Evolutionary conservation across 2,888 invertebrate species (phyloP).

Genomic region (Drosophila gaucha): DNA sequence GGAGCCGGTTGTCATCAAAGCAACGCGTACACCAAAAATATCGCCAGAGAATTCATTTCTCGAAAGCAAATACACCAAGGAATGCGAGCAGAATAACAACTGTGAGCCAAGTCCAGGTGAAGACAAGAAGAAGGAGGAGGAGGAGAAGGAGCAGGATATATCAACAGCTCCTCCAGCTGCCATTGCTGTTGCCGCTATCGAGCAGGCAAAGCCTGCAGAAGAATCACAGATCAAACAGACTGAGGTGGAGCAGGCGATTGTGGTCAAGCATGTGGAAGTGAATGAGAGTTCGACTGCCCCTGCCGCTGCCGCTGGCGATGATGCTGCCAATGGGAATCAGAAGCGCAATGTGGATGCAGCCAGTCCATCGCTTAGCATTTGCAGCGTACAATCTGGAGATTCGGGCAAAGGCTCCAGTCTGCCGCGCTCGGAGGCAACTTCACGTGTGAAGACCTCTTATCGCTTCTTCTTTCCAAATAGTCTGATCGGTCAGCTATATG

Average conservation of each 20-base stretch:
- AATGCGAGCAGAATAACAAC: conserved; percentile 77
- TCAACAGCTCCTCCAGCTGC: neutral
- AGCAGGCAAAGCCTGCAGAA: conserved; percentile 7
- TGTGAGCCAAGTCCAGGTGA: conserved; percentile 42
- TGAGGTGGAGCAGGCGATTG: conserved; percentile 26
- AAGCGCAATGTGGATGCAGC: conserved; percentile 83
- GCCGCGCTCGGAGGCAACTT: conserved; percentile 81
- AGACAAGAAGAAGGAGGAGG: conserved; percentile 12
- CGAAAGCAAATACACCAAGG: conserved; percentile 82
- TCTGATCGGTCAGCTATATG: conserved; percentile 94
- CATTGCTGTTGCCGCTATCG: neutral
- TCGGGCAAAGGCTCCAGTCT: conserved; percentile 84
- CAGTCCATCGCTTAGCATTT: conserved; percentile 88
- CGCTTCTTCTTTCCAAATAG: conserved; percentile 90
- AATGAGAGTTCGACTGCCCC: conserved; percentile 15
- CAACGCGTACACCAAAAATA: conserved; percentile 83
- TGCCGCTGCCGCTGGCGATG: neutral
- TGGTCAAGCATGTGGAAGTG: conserved; percentile 25
- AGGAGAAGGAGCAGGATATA: neutral
- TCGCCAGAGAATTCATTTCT: conserved; percentile 84
- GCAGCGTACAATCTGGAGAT: conserved; percentile 84
- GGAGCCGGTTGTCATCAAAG: conserved; percentile 83
- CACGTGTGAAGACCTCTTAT: conserved; percentile 80
- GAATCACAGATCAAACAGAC: conserved; percentile 31
- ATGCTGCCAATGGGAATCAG: conserved; percentile 53